Percentiles rank a stretch among this genome's conserved stretches.
Evolutionary conservation across 2,113 vertebrate genomes (phyloP).

Genomic region (Theristicus caerulescens): DNA sequence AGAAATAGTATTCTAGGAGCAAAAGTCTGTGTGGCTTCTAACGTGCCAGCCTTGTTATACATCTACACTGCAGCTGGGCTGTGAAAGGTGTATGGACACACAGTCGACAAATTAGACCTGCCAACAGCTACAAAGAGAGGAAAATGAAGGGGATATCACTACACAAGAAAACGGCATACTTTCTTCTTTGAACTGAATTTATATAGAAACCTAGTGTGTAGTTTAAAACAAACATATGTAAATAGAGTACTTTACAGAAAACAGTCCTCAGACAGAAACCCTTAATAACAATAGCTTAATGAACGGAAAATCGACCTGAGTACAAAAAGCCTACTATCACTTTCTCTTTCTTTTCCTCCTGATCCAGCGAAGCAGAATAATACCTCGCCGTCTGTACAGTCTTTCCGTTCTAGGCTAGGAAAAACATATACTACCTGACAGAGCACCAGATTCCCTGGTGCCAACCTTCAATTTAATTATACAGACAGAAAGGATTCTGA

Average conservation of each 20-base stretch:
- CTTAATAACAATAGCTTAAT: background rate
- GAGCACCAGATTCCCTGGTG: constrained; percentile 17
- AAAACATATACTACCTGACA: constrained; percentile 31
- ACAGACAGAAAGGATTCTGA: constrained; percentile 42
- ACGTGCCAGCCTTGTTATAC: background rate
- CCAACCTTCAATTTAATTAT: constrained; percentile 66
- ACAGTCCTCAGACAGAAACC: background rate
- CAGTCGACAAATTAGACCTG: constrained; percentile 3
- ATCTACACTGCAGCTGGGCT: background rate
- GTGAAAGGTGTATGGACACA: background rate
- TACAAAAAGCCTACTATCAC: background rate
- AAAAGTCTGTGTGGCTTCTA: background rate
- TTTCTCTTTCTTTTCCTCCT: background rate
- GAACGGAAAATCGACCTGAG: background rate
- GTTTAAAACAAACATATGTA: background rate
- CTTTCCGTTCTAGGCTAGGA: background rate
- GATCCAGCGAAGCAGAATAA: constrained; percentile 33
- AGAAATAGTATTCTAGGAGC: background rate
- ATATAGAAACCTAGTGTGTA: background rate
- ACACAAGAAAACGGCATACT: background rate
- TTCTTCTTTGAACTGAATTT: background rate
- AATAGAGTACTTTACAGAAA: background rate
- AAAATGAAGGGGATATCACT: background rate
- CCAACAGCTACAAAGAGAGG: background rate
- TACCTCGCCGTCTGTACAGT: background rate